Evolutionary conservation across 2,797 vertebrate species (phyloP), one percentile per base, ranked within the genome.

Genomic region (Erithacus rubecula): DNA sequence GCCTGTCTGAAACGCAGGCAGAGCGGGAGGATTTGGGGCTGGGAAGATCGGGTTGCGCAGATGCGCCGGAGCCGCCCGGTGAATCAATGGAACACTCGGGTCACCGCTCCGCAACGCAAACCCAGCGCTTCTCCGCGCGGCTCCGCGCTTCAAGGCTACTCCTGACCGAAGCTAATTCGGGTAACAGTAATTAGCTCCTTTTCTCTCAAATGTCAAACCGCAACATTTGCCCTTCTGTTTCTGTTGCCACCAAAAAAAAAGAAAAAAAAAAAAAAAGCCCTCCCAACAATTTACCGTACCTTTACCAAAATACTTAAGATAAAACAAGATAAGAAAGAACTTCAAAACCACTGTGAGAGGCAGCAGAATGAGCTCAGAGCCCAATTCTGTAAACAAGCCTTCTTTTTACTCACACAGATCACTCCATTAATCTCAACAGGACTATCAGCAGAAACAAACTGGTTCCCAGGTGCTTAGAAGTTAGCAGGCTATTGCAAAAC

Each of bases 161-260:
- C 82, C 90, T 96, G 89, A 95, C 86, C 74, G 6, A 94, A 91
- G 93, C 83, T 97, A 96, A 97, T 96, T 97, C 0, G 10, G 22
- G 92, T 85, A 96, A 92, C 69, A 87, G 83, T 46, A 71, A 97
- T 97, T 96, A 93, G 59, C 63, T 56, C 82, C 55, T 96, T 96
- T 96, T 95, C 94, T 94, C 90, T 96, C 92, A 95, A 95, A 97
- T 97, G 97, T 97, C 97, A 97, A 96, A 87, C 96, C 87, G 1
- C 87, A 92, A 80, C 94, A 92, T 97, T 97, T 96, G 92, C 94
- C 96, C 89, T 92, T 91, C 80, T 92, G 87, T 77, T 90, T 93
- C 90, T 90, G 59, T 94, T 87, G 87, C 91, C 90, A 94, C 1
- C n/a, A n/a, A n/a, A 30, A 23, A 36, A 46, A 77, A 32, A 27